Percentiles rank a stretch among this genome's conserved stretches.
phyloP scores from a whole-genome alignment of 1,140 invertebrate genomes.

The Battus philenor region DNA sequence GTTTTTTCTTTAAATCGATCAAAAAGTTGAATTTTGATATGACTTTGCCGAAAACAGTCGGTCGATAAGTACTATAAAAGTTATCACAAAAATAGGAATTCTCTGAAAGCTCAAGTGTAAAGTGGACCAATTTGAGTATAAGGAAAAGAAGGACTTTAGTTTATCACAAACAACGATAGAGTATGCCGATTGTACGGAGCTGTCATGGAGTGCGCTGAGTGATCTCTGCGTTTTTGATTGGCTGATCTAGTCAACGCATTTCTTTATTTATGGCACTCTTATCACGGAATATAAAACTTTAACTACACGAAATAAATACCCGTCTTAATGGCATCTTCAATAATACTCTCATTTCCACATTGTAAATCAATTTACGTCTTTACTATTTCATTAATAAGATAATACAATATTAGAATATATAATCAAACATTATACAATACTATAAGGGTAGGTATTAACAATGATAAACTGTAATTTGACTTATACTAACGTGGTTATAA shows the following conservation, averaged over 20 bases:
- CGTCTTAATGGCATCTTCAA: conserved; percentile 46
- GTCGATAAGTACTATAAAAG: conserved; percentile 55
- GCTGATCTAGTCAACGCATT: neutral
- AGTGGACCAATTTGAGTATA: conserved; percentile 53
- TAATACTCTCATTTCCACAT: conserved; percentile 19
- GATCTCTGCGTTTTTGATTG: conserved; percentile 2
- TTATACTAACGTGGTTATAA: conserved; percentile 63
- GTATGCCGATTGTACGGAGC: neutral
- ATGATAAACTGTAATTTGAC: conserved; percentile 45
- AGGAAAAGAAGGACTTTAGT: conserved; percentile 11
- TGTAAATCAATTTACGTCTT: no score
- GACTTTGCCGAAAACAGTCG: conserved; percentile 45
- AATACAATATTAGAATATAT: conserved; percentile 16
- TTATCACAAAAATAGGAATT: conserved; percentile 72
- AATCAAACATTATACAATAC: conserved; percentile 32
- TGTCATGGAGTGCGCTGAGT: conserved; percentile 43
- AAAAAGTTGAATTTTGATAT: conserved; percentile 66
- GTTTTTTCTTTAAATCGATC: conserved; percentile 40
- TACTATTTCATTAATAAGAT: no score
- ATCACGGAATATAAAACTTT: conserved; percentile 43
- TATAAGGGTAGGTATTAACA: conserved; percentile 59
- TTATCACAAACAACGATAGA: no score
- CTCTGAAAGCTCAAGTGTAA: conserved; percentile 69
- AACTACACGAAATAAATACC: conserved; percentile 40
- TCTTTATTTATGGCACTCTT: conserved; percentile 40